Base-by-base conservation (phyloP, 2,797 vertebrate genomes). In the Oryzias sinensis region DNA sequence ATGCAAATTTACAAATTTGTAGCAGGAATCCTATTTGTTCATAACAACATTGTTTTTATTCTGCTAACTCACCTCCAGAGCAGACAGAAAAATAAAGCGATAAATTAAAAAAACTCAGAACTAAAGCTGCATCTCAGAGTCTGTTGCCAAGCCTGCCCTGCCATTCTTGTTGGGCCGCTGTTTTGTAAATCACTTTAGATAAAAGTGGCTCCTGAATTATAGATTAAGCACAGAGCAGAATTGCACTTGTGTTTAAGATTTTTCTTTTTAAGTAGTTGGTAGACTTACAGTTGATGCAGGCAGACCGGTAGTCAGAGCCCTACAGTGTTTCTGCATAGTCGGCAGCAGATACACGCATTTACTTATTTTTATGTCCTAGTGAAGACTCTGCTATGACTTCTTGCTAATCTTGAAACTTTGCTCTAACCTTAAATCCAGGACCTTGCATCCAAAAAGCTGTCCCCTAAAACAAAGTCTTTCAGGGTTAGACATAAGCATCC, bases 121-220 rank as follows among this genome's bases (percentile, higher is more conserved):
- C 16, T 17, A 65, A 70, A 44, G 56, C 53, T 59, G 54, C 49
- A 53, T 69, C 53, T 74, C 18, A 4, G 17, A 4, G 18, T 29
- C 48, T 37, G 49, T 37, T 76, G 72, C 70, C 76, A 77, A 68
- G 65, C 41, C 20, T 68, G 64, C 46, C 41, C 70, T 24, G 45
- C 49, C 6, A 8, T 48, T 44, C 79, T 77, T 74, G 54, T 17
- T 18, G 27, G 49, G 68, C 56, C 5, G 27, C 64, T 68, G 68
- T 68, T 83, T 77, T 59, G 65, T 57, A 68, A 82, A 71, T 81
- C 67, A 69, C 62, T 80, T 72, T 65, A 60, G 63, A 77, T 77
- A 57, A 82, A 85, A 80, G 79, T 6, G 14, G 41, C 27, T 7
- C 53, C 54, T 80, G 60, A 82, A 82, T 84, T 84, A 87, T 77